Evolutionary conservation across 2,113 vertebrate species (phyloP).

Genomic region (Fulica atra): DNA sequence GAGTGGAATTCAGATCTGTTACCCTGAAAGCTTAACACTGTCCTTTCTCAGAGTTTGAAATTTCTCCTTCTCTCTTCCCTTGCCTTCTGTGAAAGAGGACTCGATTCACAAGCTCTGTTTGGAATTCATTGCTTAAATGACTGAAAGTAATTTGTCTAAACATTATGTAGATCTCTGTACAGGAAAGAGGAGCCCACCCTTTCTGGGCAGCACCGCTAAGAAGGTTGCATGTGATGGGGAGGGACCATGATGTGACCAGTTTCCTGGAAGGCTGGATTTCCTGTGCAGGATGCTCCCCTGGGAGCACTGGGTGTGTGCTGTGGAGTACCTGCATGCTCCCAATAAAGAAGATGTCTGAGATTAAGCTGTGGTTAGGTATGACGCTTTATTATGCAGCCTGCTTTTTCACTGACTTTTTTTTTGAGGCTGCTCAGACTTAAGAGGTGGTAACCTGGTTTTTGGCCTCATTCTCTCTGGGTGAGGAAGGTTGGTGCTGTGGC

Average conservation of each 20-base stretch:
- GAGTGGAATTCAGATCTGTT: neutral
- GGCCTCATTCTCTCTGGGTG: neutral
- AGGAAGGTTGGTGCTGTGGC: neutral
- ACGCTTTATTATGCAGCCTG: neutral
- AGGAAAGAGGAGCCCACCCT: neutral
- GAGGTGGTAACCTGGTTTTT: slow-evolving; percentile 7
- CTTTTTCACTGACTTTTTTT: neutral
- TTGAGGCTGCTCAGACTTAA: neutral
- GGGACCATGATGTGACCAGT: neutral
- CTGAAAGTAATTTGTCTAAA: neutral
- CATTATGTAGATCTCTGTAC: neutral
- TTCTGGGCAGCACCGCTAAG: neutral
- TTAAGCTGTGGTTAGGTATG: neutral
- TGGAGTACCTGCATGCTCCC: neutral
- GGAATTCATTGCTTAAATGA: neutral
- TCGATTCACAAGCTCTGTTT: neutral
- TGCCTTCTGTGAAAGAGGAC: neutral
- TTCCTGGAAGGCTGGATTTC: slow-evolving; percentile 44
- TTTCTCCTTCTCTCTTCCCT: neutral
- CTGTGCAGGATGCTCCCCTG: neutral
- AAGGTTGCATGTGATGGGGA: neutral
- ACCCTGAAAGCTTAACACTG: neutral
- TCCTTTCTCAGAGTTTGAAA: neutral
- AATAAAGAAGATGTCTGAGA: neutral
- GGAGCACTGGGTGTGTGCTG: neutral